These are phyloP conservation scores for Thryonomys swinderianus DNA, from an alignment of 2,113 vertebrate species.

Conservation along the genomic window DNA sequence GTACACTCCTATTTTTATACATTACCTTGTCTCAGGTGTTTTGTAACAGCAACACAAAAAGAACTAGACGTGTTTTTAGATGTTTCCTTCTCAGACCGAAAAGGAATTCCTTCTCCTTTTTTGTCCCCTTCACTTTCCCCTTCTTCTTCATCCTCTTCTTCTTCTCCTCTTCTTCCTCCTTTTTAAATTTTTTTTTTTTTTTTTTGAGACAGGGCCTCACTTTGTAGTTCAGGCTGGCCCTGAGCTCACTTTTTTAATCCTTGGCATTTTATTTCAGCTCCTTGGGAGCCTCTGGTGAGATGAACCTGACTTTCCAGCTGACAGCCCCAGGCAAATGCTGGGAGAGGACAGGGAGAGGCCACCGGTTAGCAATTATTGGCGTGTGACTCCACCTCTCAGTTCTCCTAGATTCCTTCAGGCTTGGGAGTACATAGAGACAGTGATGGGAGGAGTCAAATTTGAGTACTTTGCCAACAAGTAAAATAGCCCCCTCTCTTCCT, in stretches of 20 bases:
- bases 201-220: no score
- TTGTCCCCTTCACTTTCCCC: no score
- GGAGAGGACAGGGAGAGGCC: not conserved
- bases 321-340: not conserved
- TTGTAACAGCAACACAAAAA: not conserved
- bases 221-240: no score
- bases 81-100: not conserved
- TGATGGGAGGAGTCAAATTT: not conserved
- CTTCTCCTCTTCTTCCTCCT: no score
- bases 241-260: not conserved
- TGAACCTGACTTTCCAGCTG: not conserved
- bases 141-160: not conserved
- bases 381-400: not conserved
- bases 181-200: no score
- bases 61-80: not conserved
- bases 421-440: conserved; percentile 17
- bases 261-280: not conserved
- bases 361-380: not conserved
- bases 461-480: not conserved
- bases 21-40: not conserved
- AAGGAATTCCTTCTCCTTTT: not conserved
- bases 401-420: not conserved
- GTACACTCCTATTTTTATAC: not conserved
- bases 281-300: not conserved
- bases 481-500: not conserved